phyloP scores from a whole-genome alignment of 2,113 vertebrate genomes.

The Saguinus midas region DNA sequence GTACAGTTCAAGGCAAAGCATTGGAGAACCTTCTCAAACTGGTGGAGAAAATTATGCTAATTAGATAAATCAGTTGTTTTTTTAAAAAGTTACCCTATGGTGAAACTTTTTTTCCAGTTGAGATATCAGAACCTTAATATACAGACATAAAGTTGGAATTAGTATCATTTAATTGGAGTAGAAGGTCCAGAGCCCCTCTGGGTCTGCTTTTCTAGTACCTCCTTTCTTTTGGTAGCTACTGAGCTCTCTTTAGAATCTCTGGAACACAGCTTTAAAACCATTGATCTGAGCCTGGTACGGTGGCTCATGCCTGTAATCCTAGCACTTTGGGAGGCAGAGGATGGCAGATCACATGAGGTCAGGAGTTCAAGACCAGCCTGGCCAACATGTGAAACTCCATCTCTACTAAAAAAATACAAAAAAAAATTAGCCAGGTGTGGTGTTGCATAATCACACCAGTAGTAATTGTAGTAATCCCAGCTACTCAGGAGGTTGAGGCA shows the following conservation, averaged over 20 bases:
- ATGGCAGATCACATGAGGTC: too few species aligned
- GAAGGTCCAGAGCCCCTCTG: background rate
- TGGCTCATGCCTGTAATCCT: too few species aligned
- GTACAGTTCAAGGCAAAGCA: too few species aligned
- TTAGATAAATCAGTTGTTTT: background rate
- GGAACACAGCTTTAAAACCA: conserved; percentile 3
- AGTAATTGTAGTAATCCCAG: too few species aligned
- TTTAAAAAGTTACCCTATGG: background rate
- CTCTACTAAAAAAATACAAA: too few species aligned
- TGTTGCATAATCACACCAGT: too few species aligned
- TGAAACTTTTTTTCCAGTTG: background rate
- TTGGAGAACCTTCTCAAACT: too few species aligned
- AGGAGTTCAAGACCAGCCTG: too few species aligned
- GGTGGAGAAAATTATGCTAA: background rate
- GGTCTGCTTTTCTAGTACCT: background rate
- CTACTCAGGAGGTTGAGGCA: too few species aligned
- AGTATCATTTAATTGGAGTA: background rate
- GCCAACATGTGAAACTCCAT: too few species aligned
- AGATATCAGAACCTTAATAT: background rate
- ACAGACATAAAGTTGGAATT: background rate
- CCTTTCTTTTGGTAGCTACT: background rate
- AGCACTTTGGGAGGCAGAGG: too few species aligned
- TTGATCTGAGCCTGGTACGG: background rate
- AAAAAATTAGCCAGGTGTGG: too few species aligned
- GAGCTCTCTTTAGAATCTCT: conserved; percentile 10